Percentiles rank a stretch among this genome's conserved stretches.
phyloP scores from a whole-genome alignment of 1,140 invertebrate species.

The Andricus grossulariae region DNA sequence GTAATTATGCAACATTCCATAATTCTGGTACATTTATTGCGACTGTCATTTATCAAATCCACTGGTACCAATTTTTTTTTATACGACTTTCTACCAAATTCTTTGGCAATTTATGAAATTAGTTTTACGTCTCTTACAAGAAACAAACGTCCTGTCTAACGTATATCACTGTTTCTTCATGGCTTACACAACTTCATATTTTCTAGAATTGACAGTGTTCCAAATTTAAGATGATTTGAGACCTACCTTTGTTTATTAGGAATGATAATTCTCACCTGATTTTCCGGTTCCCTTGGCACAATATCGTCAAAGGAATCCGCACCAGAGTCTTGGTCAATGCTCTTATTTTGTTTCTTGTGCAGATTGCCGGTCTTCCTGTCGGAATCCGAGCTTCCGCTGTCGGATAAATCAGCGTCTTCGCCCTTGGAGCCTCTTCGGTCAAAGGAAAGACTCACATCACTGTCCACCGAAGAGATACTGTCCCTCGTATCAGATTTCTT shows the following conservation, averaged over 20 bases:
- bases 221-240: too few relatives aligned
- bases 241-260: background rate
- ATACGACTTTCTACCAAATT: background rate
- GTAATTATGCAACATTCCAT: constrained; percentile 25
- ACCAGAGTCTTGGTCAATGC: constrained; percentile 57
- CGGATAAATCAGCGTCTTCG: constrained; percentile 81
- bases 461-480: constrained; percentile 81
- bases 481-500: constrained; percentile 79
- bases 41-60: background rate
- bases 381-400: constrained; percentile 81
- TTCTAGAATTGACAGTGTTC: too few relatives aligned
- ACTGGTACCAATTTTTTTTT: constrained; percentile 10
- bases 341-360: constrained; percentile 50
- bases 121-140: too few relatives aligned
- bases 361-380: constrained; percentile 67
- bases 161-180: too few relatives aligned
- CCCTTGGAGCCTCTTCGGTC: constrained; percentile 72
- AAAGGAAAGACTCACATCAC: constrained; percentile 79
- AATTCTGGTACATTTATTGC: constrained; percentile 19
- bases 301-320: constrained; percentile 56
- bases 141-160: too few relatives aligned
- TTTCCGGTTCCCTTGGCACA: constrained; percentile 25
- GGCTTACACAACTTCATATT: too few relatives aligned
- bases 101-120: background rate
- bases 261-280: constrained; percentile 33